These are phyloP conservation scores for Amyelois transitella DNA, from an alignment of 1,140 invertebrate genomes.

Conservation along the genomic window DNA sequence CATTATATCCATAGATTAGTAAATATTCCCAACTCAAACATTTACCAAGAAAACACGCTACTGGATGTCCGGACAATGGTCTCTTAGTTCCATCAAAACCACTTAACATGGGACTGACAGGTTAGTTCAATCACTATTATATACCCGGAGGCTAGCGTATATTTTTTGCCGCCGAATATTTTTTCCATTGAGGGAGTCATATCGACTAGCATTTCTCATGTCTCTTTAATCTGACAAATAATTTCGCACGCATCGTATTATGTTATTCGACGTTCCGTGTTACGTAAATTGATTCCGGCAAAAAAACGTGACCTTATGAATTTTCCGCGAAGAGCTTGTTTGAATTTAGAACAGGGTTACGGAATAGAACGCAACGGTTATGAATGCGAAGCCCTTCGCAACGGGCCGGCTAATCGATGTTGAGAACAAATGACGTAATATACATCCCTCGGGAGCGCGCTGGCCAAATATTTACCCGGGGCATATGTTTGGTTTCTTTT, in stretches of 20 bases:
- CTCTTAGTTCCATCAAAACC: conserved; percentile 61
- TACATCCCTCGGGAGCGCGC: conserved; percentile 24
- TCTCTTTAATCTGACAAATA: conserved; percentile 26
- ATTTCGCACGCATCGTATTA: conserved; percentile 18
- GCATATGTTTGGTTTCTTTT: conserved; percentile 72
- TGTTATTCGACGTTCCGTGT: conserved; percentile 9
- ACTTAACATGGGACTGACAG: conserved; percentile 73
- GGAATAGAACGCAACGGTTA: conserved; percentile 40
- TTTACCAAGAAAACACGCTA: conserved; percentile 69
- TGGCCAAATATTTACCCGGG: conserved; percentile 63
- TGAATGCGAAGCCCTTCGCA: conserved; percentile 52
- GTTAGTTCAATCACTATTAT: conserved; percentile 71
- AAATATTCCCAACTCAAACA: conserved; percentile 65
- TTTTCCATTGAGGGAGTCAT: conserved; percentile 56
- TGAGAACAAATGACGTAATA: conserved; percentile 66
- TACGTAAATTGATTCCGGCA: conserved; percentile 7
- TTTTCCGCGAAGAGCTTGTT: conserved; percentile 7
- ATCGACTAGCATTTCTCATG: conserved; percentile 55
- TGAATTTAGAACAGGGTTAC: conserved; percentile 19
- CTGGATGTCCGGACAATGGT: conserved; percentile 62
- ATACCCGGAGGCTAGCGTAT: conserved; percentile 55
- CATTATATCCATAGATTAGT: conserved; percentile 50
- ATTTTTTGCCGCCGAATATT: conserved; percentile 63
- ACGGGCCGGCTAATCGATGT: conserved; percentile 61
- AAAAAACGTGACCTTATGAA: conserved; percentile 9